Base-by-base conservation (phyloP, 2,113 vertebrate species). In the Rhinichthys klamathensis region DNA sequence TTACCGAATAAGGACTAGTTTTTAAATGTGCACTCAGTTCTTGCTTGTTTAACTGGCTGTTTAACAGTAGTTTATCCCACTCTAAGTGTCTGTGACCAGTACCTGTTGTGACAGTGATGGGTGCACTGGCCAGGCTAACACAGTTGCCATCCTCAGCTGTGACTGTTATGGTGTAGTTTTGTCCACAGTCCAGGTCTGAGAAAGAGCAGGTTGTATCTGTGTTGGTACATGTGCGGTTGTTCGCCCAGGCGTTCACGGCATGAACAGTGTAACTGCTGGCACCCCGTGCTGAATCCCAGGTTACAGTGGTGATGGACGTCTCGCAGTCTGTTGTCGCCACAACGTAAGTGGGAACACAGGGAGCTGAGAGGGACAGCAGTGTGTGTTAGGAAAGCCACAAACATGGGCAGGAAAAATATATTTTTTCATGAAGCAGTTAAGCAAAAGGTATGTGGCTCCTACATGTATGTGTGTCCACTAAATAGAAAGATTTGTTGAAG, bases 121-220 rank as follows among this genome's bases (percentile, higher is more conserved):
- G 35, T 69, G 91, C 0, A 30, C 93, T 95, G 51, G 85, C 73
- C 69, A 80, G 27, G 87, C 94, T 94, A 79, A 27, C 35, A 23
- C 95, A 96, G 78, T 32, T 65, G 56, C 87, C 73, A 21, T 87
- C 74, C 18, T 38, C 41, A 35, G 93, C 94, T 72, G 93, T 51
- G 73, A 95, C 94, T 0, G 92, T 91, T 0, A 95, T 87, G 58
- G 32, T 90, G 88, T 95, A 96, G 72, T 89, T 88, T 86, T 94
- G 92, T 23, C 95, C 95, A 74, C 95, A 96, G 0, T 35, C 65
- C 82, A 95, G 90, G 54, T 83, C 44, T 0, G 2, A 1, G 56
- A 95, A 93, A 70, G 83, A 1, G 41, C 93, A 95, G 58, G 15
- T 70, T 27, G 91, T 92, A 81, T 93, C 92, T 0, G 18, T 30